Base-by-base conservation (phyloP, 2,797 vertebrate species). In the Megaceryle alcyon region DNA sequence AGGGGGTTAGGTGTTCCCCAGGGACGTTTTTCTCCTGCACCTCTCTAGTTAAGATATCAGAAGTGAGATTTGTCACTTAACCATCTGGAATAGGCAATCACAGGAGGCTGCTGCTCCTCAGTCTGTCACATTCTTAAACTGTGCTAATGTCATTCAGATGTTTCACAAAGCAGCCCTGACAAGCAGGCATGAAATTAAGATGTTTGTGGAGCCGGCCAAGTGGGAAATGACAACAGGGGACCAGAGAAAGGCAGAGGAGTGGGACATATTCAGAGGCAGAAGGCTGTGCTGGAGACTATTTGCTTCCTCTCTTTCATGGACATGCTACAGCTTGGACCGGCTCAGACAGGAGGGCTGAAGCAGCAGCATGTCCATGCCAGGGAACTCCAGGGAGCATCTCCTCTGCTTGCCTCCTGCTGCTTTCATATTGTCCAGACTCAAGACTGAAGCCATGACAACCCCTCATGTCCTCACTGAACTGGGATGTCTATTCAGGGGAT, bases 181-280 rank as follows among this genome's bases (percentile, higher is more conserved):
- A 96, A 96, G 88, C 43, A 82, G 86, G 94, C 95, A 96, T 97
- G 94, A 97, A 97, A 97, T 97, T 94, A 96, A 97, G 96, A 97
- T 87, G 94, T 97, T 97, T 94, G 92, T 93, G 92, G 90, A 97
- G 83, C 70, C 0, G 29, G 59, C 93, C 94, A 92, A 79, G 84
- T 96, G 86, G 94, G 94, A 97, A 97, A 97, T 96, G 82, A 79
- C 49, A 79, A 68, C 8, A 4, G 72, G 75, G 78, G 63, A 65
- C 43, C 4, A 14, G 56, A 63, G 63, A 95, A 95, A 92, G 75
- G 69, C 46, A 93, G 56, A 44, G 35, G 26, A 85, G 23, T 39
- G 80, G 80, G n/a, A 25, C 46, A 35, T 12, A 31, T 71, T 75
- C 26, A 51, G 71, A 73, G 73, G 14, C 49, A 86, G 77, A 21